Percentiles rank a stretch among this genome's conserved stretches.
These are phyloP conservation scores for Siphamia tubifer DNA, from an alignment of 2,113 vertebrate species.

Conservation along the genomic window DNA sequence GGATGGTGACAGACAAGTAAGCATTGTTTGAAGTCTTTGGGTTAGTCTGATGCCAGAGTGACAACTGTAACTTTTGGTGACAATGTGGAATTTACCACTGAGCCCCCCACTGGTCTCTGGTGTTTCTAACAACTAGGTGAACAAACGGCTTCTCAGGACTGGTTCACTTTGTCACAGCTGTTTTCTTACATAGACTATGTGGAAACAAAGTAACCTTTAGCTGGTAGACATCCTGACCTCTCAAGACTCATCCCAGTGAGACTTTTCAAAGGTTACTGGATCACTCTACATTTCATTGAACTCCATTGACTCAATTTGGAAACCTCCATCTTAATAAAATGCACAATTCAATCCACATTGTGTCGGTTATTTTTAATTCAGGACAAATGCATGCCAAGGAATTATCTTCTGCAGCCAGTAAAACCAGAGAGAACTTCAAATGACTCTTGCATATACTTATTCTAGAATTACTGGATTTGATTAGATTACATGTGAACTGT, in stretches of 20 bases:
- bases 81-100: slow-evolving; percentile 6
- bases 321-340: neutral
- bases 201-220: slow-evolving; percentile 10
- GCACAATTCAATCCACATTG: neutral
- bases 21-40: neutral
- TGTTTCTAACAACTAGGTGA: neutral
- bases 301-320: neutral
- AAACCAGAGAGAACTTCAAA: neutral
- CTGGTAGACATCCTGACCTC: neutral
- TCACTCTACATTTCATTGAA: neutral
- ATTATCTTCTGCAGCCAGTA: neutral
- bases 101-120: neutral
- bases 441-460: neutral
- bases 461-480: slow-evolving; percentile 18
- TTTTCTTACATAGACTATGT: slow-evolving; percentile 13
- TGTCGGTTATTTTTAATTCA: neutral
- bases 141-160: slow-evolving; percentile 29
- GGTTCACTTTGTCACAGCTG: slow-evolving; percentile 34
- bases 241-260: neutral
- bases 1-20: slow-evolving; percentile 1
- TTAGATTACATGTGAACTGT: slow-evolving; percentile 27
- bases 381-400: neutral
- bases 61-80: slow-evolving; percentile 1
- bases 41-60: neutral
- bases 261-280: neutral